Percentiles rank a stretch among this genome's conserved stretches.
phyloP scores from a whole-genome alignment of 2,888 invertebrate genomes.

The Hybos culiciformis region DNA sequence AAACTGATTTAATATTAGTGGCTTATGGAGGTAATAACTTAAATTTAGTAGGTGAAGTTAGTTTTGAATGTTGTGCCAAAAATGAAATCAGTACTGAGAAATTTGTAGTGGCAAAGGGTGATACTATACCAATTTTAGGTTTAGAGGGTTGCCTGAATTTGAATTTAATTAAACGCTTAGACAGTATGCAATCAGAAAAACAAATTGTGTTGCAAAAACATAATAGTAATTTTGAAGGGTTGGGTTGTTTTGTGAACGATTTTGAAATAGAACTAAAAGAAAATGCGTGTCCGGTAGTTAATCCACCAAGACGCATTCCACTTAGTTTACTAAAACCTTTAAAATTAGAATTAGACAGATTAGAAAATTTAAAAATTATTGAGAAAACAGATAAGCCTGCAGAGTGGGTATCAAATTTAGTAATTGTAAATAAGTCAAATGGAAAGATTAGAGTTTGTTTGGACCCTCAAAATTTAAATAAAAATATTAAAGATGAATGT shows the following conservation, averaged over 20 bases:
- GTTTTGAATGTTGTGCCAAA: neutral
- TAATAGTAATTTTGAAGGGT: conserved; percentile 1
- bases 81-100: conserved; percentile 10
- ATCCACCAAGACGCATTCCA: conserved; percentile 2
- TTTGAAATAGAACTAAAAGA: conserved; percentile 4
- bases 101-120: conserved; percentile 13
- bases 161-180: conserved; percentile 9
- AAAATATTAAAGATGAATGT: conserved; percentile 15
- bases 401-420: conserved; percentile 11
- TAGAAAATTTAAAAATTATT: conserved; percentile 2
- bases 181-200: conserved; percentile 4
- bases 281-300: neutral
- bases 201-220: conserved; percentile 5
- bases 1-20: neutral
- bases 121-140: conserved; percentile 5
- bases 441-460: conserved; percentile 18
- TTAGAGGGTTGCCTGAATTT: conserved; percentile 6
- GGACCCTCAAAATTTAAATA: conserved; percentile 18
- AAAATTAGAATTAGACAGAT: neutral
- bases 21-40: conserved; percentile 1
- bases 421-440: conserved; percentile 19
- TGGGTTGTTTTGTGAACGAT: conserved; percentile 3
- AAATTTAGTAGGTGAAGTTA: neutral
- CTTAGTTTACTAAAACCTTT: conserved; percentile 1
- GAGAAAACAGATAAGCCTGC: conserved; percentile 11